phyloP scores from a whole-genome alignment of 1,140 invertebrate genomes.

The Sitodiplosis mosellana region DNA sequence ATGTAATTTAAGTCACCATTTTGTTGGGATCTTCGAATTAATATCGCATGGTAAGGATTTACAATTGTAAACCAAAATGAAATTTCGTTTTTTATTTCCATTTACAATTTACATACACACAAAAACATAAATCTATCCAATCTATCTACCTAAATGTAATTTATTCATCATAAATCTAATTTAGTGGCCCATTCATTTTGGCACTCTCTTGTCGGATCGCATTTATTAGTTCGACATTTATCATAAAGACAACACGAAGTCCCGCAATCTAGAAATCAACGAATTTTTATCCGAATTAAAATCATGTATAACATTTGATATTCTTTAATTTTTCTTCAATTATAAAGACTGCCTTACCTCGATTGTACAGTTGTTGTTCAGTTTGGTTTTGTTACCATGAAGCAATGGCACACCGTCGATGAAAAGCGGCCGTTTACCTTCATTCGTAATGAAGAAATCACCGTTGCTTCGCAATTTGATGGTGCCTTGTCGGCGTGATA shows the following conservation, averaged over 20 bases:
- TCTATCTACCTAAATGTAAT: too few species aligned
- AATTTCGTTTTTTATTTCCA: too few species aligned
- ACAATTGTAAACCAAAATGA: too few species aligned
- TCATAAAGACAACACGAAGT: slow-evolving; percentile 77
- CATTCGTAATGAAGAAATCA: slow-evolving; percentile 85
- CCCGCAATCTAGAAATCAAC: slow-evolving; percentile 67
- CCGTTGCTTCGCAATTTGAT: slow-evolving; percentile 81
- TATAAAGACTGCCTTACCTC: too few species aligned
- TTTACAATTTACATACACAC: too few species aligned
- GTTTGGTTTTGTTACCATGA: slow-evolving; percentile 64
- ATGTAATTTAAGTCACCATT: too few species aligned
- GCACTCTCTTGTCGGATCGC: slow-evolving; percentile 65
- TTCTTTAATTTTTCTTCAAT: too few species aligned
- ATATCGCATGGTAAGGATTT: too few species aligned
- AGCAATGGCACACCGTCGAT: slow-evolving; percentile 82
- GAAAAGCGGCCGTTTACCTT: slow-evolving; percentile 87
- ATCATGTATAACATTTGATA: too few species aligned
- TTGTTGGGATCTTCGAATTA: too few species aligned
- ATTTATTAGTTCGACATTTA: slow-evolving; percentile 81
- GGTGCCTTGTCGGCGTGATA: slow-evolving; percentile 71
- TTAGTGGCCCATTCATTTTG: slow-evolving; percentile 36
- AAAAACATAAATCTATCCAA: too few species aligned
- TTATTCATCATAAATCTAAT: slow-evolving; percentile 7
- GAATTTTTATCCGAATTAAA: too few species aligned
- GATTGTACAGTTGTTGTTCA: slow-evolving; percentile 86